Evolutionary conservation across 1,140 invertebrate genomes (phyloP).

Genomic region (Chrysomallon squamiferum): DNA sequence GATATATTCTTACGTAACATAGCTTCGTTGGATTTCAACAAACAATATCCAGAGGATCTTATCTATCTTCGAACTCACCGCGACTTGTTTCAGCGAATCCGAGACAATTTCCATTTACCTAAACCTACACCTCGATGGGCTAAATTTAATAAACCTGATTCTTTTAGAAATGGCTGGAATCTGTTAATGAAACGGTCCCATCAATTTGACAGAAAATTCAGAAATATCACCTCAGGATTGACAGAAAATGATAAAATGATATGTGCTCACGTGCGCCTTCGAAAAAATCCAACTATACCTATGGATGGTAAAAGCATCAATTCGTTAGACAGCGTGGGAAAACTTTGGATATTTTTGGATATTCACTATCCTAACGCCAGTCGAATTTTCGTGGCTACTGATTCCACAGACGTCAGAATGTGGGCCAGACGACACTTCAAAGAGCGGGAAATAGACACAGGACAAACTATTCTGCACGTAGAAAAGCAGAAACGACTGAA

Average conservation of each 20-base stretch:
- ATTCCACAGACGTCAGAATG: constrained; percentile 16
- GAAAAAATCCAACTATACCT: constrained; percentile 29
- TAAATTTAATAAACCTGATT: not conserved
- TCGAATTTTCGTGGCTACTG: constrained; percentile 31
- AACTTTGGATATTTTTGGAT: constrained; percentile 22
- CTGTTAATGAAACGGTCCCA: constrained; percentile 3
- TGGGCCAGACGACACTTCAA: constrained; percentile 14
- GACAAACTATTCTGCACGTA: constrained; percentile 23
- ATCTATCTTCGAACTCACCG: constrained; percentile 22
- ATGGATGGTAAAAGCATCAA: constrained; percentile 5
- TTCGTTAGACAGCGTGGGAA: not conserved
- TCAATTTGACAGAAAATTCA: not conserved
- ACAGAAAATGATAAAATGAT: constrained; percentile 5
- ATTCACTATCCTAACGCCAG: not conserved
- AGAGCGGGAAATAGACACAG: constrained; percentile 10
- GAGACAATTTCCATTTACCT: not conserved
- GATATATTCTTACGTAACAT: not conserved
- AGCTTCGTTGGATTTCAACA: constrained; percentile 14
- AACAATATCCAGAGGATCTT: constrained; percentile 11
- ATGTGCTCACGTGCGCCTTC: constrained; percentile 33
- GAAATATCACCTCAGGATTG: not conserved
- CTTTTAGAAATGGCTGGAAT: not conserved
- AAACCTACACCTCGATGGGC: constrained; percentile 2
- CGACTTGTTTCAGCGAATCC: constrained; percentile 3
- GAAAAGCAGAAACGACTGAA: constrained; percentile 11